A percentile compares a stretch with the other conserved stretches of the same genome.
These are phyloP conservation scores for Epirrhoe tristata DNA, from an alignment of 2,888 invertebrate species.

Conservation along the genomic window DNA sequence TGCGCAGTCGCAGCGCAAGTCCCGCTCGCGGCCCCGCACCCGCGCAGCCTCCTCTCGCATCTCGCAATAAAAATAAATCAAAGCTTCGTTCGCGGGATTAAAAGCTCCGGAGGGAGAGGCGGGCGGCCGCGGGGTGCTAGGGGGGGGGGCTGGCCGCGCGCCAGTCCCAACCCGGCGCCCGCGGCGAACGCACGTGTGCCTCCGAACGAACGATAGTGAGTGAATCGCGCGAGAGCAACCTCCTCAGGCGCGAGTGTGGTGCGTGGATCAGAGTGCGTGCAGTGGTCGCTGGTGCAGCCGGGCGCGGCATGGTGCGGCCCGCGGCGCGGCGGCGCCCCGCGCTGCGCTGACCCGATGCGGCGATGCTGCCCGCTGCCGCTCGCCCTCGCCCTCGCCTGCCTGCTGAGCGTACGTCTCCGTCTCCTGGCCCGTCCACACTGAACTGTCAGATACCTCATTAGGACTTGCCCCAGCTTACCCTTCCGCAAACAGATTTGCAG, in stretches of 20 bases:
- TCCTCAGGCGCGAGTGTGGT: slow-evolving; percentile 40
- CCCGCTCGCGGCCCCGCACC: neutral
- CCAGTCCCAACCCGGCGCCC: slow-evolving; percentile 63
- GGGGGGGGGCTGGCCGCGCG: slow-evolving; percentile 55
- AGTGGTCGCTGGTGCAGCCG: slow-evolving; percentile 42
- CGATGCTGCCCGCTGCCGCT: slow-evolving; percentile 75
- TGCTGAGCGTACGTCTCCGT: slow-evolving; percentile 68
- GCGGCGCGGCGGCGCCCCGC: slow-evolving; percentile 59
- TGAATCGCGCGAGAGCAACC: slow-evolving; percentile 17
- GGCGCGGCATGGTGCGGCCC: slow-evolving; percentile 64
- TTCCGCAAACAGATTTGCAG: no score
- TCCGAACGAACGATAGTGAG: slow-evolving; percentile 13
- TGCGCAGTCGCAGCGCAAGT: neutral
- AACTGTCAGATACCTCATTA: neutral
- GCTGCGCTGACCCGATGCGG: slow-evolving; percentile 64
- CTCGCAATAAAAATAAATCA: slow-evolving; percentile 68
- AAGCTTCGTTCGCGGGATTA: slow-evolving; percentile 55
- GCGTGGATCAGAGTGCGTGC: slow-evolving; percentile 39
- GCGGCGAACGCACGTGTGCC: slow-evolving; percentile 63
- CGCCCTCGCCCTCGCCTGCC: slow-evolving; percentile 70
- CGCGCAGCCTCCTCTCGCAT: slow-evolving; percentile 12
- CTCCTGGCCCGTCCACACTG: neutral
- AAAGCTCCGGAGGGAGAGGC: slow-evolving; percentile 52
- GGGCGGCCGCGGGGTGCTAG: slow-evolving; percentile 43
- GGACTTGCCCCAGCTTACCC: no score